phyloP scores from a whole-genome alignment of 2,113 vertebrate genomes.

The Notechis scutatus region DNA sequence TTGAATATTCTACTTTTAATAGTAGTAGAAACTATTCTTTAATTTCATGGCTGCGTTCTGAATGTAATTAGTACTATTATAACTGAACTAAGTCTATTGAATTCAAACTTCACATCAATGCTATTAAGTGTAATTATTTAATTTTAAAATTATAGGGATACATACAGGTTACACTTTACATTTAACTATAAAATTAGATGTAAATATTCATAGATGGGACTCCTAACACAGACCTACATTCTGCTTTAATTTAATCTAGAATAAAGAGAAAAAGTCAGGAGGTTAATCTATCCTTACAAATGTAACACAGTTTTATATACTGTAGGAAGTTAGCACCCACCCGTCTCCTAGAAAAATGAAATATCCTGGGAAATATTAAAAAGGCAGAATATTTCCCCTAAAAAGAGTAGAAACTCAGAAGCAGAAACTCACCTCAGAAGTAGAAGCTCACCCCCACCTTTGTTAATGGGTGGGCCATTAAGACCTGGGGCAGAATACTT shows the following conservation, averaged over 20 bases:
- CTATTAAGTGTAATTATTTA: not conserved
- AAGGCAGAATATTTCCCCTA: too few species aligned
- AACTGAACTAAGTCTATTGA: not conserved
- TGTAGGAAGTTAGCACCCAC: too few species aligned
- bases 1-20: not conserved
- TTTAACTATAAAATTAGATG: not conserved
- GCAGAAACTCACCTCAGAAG: too few species aligned
- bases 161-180: not conserved
- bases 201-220: not conserved
- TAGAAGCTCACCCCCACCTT: too few species aligned
- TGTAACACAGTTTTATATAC: not conserved
- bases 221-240: not conserved
- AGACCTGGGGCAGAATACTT: too few species aligned
- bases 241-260: not conserved
- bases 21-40: not conserved
- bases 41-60: not conserved
- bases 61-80: not conserved
- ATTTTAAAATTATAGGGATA: not conserved
- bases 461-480: too few species aligned
- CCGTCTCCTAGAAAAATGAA: too few species aligned
- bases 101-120: not conserved
- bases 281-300: not conserved
- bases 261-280: not conserved
- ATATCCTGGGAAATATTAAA: too few species aligned
- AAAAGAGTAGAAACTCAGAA: too few species aligned